phyloP scores from a whole-genome alignment of 2,888 invertebrate species.

The Lithosia quadra region DNA sequence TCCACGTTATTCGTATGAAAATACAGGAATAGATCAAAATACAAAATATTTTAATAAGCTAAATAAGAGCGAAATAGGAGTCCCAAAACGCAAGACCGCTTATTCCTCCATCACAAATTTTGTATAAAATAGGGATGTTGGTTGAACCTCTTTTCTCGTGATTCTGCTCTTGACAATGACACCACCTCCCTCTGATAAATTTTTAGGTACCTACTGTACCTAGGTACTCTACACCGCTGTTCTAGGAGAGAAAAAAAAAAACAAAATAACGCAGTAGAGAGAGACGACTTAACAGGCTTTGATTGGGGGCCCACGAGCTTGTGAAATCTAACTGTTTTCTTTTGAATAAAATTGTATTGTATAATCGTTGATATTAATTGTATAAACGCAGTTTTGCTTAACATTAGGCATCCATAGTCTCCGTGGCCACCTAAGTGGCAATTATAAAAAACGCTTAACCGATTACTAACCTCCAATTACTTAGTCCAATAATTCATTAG shows the following conservation, averaged over 20 bases:
- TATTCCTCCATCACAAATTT: background rate
- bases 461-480: constrained; percentile 18
- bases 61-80: too few species aligned
- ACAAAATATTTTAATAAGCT: too few species aligned
- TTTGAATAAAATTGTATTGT: background rate
- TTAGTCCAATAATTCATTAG: constrained; percentile 19
- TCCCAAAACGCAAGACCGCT: background rate
- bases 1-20: too few species aligned
- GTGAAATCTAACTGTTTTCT: background rate
- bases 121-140: background rate
- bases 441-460: constrained; percentile 7
- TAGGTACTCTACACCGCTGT: background rate
- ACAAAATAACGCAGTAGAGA: background rate
- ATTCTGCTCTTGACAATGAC: background rate
- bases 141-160: background rate
- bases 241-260: background rate
- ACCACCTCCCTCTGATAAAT: background rate
- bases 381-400: background rate
- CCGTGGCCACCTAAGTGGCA: constrained; percentile 1
- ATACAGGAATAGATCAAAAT: too few species aligned
- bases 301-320: background rate
- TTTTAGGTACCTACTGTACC: background rate
- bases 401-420: background rate
- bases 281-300: background rate
- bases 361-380: background rate